Percentiles rank a stretch among this genome's conserved stretches.
These are phyloP conservation scores for Chesias legatella DNA, from an alignment of 2,888 invertebrate species.

Conservation along the genomic window DNA sequence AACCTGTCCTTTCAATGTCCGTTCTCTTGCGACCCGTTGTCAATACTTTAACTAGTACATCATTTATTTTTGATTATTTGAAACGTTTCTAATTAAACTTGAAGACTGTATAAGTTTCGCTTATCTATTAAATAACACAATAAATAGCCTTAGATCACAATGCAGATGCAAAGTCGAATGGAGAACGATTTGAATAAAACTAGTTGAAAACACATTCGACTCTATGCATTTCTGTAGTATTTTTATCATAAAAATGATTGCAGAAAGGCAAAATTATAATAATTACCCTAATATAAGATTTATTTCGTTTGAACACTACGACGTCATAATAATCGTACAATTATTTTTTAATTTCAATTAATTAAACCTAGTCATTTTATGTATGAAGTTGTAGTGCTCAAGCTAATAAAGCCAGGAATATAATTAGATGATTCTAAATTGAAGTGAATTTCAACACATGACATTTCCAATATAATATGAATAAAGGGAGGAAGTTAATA, in stretches of 20 bases:
- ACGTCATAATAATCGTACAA: conserved; percentile 6
- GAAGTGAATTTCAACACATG: conserved; percentile 19
- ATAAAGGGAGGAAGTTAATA: too few relatives aligned
- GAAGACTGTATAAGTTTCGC: conserved; percentile 40
- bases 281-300: conserved; percentile 47
- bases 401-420: conserved; percentile 42
- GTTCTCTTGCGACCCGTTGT: conserved; percentile 34
- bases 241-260: conserved; percentile 72
- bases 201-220: conserved; percentile 36
- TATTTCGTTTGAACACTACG: conserved; percentile 32
- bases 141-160: conserved; percentile 66
- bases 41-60: conserved; percentile 37
- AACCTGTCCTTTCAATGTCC: conserved; percentile 46
- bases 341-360: conserved; percentile 4
- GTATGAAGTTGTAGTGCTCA: conserved; percentile 28
- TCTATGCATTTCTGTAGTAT: conserved; percentile 63
- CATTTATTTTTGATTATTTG: conserved; percentile 24
- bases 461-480: too few relatives aligned
- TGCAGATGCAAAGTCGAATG: conserved; percentile 46
- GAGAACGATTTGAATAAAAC: conserved; percentile 19
- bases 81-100: conserved; percentile 31
- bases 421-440: conserved; percentile 28
- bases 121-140: conserved; percentile 64
- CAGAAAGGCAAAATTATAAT: conserved; percentile 59
- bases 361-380: neutral